A percentile compares a stretch with the other conserved stretches of the same genome.
Evolutionary conservation across 2,113 vertebrate genomes (phyloP).

Genomic region (Bubalus kerabau): DNA sequence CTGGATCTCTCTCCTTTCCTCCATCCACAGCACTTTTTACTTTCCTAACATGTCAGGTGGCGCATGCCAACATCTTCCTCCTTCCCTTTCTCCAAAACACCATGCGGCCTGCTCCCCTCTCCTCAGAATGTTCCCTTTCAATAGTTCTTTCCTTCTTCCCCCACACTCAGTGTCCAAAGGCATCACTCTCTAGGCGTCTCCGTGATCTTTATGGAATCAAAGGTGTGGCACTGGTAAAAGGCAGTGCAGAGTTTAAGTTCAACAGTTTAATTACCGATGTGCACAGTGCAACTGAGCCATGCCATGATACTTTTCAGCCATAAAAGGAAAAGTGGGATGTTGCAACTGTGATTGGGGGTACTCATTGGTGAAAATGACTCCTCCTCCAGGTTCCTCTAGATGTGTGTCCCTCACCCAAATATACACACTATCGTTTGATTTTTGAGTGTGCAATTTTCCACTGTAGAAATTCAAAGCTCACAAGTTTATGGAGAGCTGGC

Average conservation of each 20-base stretch:
- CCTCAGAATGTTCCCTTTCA: not conserved
- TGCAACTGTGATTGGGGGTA: not conserved
- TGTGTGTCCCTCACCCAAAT: not conserved
- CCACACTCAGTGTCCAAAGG: not conserved
- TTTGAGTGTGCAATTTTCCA: not conserved
- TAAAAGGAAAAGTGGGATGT: not conserved
- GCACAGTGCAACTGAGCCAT: fast-evolving
- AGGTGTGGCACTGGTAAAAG: not conserved
- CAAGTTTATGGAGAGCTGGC: not conserved
- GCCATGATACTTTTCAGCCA: not conserved
- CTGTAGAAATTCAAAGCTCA: not conserved
- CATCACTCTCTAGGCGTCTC: not conserved
- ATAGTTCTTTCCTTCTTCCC: not conserved
- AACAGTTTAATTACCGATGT: not conserved
- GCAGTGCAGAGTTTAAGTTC: not conserved
- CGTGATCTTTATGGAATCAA: not conserved
- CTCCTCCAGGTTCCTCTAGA: not conserved
- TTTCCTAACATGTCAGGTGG: not conserved
- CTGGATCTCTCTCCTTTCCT: not conserved
- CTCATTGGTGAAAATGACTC: not conserved
- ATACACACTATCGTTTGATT: not conserved
- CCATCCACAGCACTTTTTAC: not conserved
- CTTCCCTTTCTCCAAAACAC: not conserved
- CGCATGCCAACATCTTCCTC: too few species aligned
- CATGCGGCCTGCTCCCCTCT: not conserved